A percentile compares a stretch with the other conserved stretches of the same genome.
Evolutionary conservation across 1,140 invertebrate species (phyloP).

Genomic region (Dufourea novaeangliae): DNA sequence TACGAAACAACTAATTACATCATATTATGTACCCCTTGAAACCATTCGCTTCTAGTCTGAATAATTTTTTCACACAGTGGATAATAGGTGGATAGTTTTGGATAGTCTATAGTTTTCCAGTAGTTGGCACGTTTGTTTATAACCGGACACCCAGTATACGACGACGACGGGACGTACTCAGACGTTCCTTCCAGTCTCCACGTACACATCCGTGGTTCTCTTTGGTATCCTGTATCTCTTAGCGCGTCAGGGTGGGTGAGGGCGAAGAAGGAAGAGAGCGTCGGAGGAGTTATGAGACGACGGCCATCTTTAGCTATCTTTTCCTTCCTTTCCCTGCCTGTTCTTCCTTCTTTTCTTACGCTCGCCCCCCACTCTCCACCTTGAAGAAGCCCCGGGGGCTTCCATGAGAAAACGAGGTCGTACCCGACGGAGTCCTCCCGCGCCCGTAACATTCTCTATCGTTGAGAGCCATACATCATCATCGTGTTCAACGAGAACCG

Average conservation of each 20-base stretch:
- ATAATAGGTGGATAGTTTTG: no score
- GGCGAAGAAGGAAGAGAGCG: constrained; percentile 16
- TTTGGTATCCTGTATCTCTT: constrained; percentile 16
- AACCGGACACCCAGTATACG: not conserved
- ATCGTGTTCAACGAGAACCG: constrained; percentile 70
- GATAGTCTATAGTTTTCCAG: no score
- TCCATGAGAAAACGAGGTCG: constrained; percentile 63
- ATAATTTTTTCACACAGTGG: no score
- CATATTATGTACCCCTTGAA: no score
- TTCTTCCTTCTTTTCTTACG: constrained; percentile 51
- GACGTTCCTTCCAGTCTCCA: not conserved
- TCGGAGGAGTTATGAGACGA: constrained; percentile 70
- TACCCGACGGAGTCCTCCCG: constrained; percentile 53
- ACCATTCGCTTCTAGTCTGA: no score
- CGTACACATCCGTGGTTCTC: constrained; percentile 6
- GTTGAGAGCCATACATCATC: constrained; percentile 76
- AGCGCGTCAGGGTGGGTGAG: not conserved
- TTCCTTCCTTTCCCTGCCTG: constrained; percentile 52
- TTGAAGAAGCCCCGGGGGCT: constrained; percentile 32
- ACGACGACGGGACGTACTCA: not conserved
- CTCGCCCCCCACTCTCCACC: no score
- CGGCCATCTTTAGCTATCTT: constrained; percentile 69
- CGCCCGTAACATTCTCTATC: constrained; percentile 66
- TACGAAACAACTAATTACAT: no score
- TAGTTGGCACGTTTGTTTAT: no score